Evolutionary conservation across 2,797 vertebrate genomes (phyloP), one percentile per base, ranked within the genome.

Genomic region (Hephaestus fuliginosus): DNA sequence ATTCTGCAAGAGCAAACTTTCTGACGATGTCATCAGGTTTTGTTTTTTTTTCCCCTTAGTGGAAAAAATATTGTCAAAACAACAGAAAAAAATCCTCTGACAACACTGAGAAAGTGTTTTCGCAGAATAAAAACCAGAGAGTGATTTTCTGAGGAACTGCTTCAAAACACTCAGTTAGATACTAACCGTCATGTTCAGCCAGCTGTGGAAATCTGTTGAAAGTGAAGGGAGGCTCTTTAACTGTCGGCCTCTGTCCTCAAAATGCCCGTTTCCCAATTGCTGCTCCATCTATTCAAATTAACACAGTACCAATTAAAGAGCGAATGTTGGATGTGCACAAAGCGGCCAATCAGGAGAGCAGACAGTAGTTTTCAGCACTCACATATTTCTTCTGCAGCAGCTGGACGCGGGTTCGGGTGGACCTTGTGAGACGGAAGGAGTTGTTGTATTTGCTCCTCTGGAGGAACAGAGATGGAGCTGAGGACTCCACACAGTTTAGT

Each of bases 161-260:
- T 71, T 20, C 15, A 28, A 65, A 74, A 58, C 41, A 17, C 2
- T 62, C 1, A 44, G 33, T 15, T 30, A 57, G 44, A 63, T 28
- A 93, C 95, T 70, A 22, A 96, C 96, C 91, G 94, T 81, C 83
- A 96, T 76, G 2, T 80, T 78, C 1, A 93, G 74, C 96, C 95
- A 96, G 46, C 33, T 81, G 65, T 80, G 17, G 67, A 94, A 95
- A 74, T 93, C 92, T 25, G 92, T 93, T 6, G 92, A 94, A 18
- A 93, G 88, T 7, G 57, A 63, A 0, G 96, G 96, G 41, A 96
- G 88, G n/a, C 81, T 80, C 25, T 76, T 85, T 2, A 96, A 52
- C 39, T 85, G 88, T 22, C 66, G 61, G 18, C 82, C 84, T 83
- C 86, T 86, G 88, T 94, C 88, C 48, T 94, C 93, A 77, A 93